A percentile compares a stretch with the other conserved stretches of the same genome.
Conservation (phyloP, 1,140 invertebrate genomes). For the Bradynema listronoti region DNA sequence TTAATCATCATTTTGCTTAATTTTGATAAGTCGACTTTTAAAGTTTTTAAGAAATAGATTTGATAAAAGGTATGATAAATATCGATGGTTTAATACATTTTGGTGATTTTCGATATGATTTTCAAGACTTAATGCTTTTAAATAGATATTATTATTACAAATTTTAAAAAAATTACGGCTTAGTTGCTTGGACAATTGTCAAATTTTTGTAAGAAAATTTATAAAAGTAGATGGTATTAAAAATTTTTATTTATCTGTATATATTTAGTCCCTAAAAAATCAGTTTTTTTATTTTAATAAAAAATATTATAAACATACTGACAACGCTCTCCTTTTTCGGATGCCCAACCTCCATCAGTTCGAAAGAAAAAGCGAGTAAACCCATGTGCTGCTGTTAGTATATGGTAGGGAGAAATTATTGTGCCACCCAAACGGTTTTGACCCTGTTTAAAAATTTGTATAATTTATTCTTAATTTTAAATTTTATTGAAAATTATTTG, state of each 20-base stretch:
- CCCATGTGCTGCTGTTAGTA: conserved; percentile 21
- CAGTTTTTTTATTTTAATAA: neutral
- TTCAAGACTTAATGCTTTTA: too few species aligned
- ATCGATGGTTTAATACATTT: neutral
- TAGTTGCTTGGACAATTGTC: too few species aligned
- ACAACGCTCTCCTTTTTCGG: conserved; percentile 11
- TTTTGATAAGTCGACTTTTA: too few species aligned
- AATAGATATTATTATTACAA: too few species aligned
- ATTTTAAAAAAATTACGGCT: too few species aligned
- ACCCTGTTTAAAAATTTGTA: conserved; percentile 5
- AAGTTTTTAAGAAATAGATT: too few species aligned
- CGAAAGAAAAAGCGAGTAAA: conserved; percentile 30
- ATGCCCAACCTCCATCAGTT: conserved; percentile 11
- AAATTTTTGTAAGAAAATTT: too few species aligned
- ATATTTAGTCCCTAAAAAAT: neutral
- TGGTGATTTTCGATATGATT: neutral
- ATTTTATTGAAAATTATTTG: neutral
- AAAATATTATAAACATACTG: neutral
- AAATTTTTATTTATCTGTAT: neutral
- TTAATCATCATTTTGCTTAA: too few species aligned
- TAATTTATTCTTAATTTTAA: neutral
- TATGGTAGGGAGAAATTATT: conserved; percentile 23
- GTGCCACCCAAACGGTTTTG: conserved; percentile 21
- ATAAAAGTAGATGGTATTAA: too few species aligned
- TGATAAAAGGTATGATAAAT: conserved; percentile 7